phyloP scores from a whole-genome alignment of 2,113 vertebrate species.

The Mustela nigripes region DNA sequence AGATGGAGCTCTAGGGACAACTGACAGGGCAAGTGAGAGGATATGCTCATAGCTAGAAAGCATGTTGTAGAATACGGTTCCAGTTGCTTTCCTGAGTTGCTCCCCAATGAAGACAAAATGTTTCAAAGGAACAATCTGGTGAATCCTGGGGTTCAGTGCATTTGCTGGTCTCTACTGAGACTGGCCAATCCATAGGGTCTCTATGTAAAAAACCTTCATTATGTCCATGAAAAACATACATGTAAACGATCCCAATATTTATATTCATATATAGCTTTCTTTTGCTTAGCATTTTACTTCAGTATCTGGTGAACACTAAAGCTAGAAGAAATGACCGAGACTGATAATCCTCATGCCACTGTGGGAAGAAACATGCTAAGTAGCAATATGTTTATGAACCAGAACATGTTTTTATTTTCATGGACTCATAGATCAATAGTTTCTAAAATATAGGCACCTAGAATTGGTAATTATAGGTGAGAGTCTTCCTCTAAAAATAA shows the following conservation, averaged over 20 bases:
- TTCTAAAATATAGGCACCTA: slow-evolving; percentile 9
- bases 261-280: neutral
- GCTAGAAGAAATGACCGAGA: neutral
- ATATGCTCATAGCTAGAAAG: neutral
- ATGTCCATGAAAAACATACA: neutral
- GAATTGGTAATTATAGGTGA: slow-evolving; percentile 47
- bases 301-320: neutral
- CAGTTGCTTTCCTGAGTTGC: neutral
- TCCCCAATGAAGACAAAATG: slow-evolving; percentile 10
- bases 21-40: neutral
- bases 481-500: slow-evolving; percentile 35
- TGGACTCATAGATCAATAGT: neutral
- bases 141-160: neutral
- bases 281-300: neutral
- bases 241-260: neutral
- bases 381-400: slow-evolving; percentile 4
- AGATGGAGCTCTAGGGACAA: neutral
- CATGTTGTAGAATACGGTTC: too few species aligned
- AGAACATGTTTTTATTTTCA: slow-evolving; percentile 50
- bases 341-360: neutral
- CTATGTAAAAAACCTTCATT: neutral
- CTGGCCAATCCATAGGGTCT: neutral
- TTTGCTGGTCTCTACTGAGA: neutral
- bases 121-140: neutral
- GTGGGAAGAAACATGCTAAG: neutral